Conservation (phyloP, 1,140 invertebrate genomes). For the Diabrotica virgifera region DNA sequence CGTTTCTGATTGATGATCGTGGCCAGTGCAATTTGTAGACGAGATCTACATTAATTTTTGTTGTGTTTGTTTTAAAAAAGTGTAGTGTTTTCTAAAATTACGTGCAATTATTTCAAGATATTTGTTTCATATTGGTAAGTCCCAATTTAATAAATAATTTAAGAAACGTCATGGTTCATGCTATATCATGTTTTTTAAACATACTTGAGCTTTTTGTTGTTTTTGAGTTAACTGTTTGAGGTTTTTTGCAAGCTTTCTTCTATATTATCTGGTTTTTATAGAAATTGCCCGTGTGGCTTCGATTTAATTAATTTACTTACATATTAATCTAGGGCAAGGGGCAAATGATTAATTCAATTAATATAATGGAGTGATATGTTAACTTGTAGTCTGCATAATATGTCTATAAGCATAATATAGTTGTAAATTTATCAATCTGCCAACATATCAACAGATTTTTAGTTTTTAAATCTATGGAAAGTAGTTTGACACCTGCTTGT, state of each 20-base stretch:
- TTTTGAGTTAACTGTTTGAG: not conserved
- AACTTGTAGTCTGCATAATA: not conserved
- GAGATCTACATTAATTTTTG: not conserved
- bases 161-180: not conserved
- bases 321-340: not conserved
- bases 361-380: not conserved
- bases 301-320: too few species aligned
- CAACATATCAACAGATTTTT: too few species aligned
- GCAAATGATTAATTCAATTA: not conserved
- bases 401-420: too few species aligned
- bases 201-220: not conserved
- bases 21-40: constrained; percentile 16
- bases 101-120: too few species aligned
- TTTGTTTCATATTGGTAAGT: not conserved
- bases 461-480: too few species aligned
- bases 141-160: not conserved
- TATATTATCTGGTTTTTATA: not conserved
- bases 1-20: constrained; percentile 38
- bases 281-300: not conserved
- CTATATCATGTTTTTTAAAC: not conserved
- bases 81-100: not conserved
- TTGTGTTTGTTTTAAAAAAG: not conserved
- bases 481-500: too few species aligned
- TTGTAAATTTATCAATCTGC: too few species aligned
- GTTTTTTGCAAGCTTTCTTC: not conserved